A percentile compares a stretch with the other conserved stretches of the same genome.
These are phyloP conservation scores for Macrobrachium nipponense DNA, from an alignment of 1,140 invertebrate genomes.

Conservation along the genomic window DNA sequence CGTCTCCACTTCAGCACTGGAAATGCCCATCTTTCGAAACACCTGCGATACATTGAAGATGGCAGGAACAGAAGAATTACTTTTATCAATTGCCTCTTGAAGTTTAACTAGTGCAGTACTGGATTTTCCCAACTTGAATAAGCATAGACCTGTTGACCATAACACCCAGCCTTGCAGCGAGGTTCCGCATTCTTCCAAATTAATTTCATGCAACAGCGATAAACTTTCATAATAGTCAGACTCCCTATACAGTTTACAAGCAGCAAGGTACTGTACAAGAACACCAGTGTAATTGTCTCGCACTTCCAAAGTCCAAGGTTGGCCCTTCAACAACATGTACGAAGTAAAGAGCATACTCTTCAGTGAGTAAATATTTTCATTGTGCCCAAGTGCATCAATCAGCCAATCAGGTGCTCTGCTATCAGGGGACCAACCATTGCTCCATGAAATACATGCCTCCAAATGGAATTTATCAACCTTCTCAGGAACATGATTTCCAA, in stretches of 20 bases:
- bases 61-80: conserved; percentile 21
- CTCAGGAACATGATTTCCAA: conserved; percentile 32
- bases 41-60: conserved; percentile 35
- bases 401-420: conserved; percentile 9
- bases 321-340: neutral
- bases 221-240: conserved; percentile 14
- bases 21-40: neutral
- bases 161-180: conserved; percentile 32
- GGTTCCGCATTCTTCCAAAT: neutral
- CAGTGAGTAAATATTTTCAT: neutral
- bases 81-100: conserved; percentile 33
- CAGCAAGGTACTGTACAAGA: conserved; percentile 12
- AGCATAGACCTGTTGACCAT: conserved; percentile 23
- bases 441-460: neutral
- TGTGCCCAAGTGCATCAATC: neutral
- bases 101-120: conserved; percentile 39
- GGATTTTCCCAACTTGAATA: conserved; percentile 31
- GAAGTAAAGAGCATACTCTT: neutral
- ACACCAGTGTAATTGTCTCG: conserved; percentile 9
- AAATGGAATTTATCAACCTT: neutral
- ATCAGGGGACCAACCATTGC: neutral
- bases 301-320: neutral
- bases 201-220: neutral
- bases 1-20: conserved; percentile 20
- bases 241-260: conserved; percentile 8